These are phyloP conservation scores for Hippocampus barbouri DNA, from an alignment of 2,113 vertebrate genomes.

Conservation along the genomic window DNA sequence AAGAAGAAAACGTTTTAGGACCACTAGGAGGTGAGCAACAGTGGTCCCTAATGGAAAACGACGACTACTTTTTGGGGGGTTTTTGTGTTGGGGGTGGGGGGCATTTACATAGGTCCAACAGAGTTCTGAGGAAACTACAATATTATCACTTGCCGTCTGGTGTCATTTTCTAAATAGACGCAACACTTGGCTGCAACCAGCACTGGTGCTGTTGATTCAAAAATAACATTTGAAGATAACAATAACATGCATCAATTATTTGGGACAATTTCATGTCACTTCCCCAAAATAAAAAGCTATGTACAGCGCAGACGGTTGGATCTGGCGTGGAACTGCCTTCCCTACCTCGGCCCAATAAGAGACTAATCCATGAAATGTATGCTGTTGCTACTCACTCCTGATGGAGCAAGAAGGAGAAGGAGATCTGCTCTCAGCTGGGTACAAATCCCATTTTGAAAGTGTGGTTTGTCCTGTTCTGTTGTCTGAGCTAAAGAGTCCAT, in stretches of 20 bases:
- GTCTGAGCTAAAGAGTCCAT: conserved; percentile 48
- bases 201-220: too few relatives aligned
- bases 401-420: background rate
- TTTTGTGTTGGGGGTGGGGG: too few relatives aligned
- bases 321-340: background rate
- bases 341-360: background rate
- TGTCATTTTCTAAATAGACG: too few relatives aligned
- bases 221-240: too few relatives aligned
- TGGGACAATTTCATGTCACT: too few relatives aligned
- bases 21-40: background rate
- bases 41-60: background rate
- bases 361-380: background rate
- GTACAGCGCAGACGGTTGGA: too few relatives aligned
- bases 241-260: too few relatives aligned
- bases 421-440: conserved; percentile 14
- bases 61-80: too few relatives aligned
- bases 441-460: conserved; percentile 18
- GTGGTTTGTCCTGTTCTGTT: conserved; percentile 7
- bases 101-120: background rate
- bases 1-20: background rate
- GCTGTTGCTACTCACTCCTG: background rate
- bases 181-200: too few relatives aligned
- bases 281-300: too few relatives aligned
- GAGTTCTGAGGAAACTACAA: background rate
- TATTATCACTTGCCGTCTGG: background rate